Base-by-base conservation (phyloP, 2,888 invertebrate species). In the Brachylomia viminalis region DNA sequence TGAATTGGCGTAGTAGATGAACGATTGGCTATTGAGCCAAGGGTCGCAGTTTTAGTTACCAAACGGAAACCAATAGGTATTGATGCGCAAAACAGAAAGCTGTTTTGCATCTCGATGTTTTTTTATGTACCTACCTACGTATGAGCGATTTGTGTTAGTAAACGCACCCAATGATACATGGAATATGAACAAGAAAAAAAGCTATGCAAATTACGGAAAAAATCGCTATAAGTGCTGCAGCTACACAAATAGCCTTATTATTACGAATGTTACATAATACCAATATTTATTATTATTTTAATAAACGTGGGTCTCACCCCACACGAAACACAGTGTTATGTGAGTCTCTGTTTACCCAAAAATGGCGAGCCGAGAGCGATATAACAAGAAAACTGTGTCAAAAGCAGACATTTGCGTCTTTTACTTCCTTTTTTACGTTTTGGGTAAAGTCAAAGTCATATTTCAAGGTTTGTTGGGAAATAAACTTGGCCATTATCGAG, bases 351-450 rank as follows among this genome's bases (percentile, higher is more conserved):
- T 47, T 58, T 0, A 69, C 52, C 72, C 69, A 56, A 47, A 75
- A 58, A 75, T 56, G 80, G 68, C 30, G 10, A 79, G 76, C 2
- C 45, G 13, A 75, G 71, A 67, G 13, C 47, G 58, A 64, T 56
- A 76, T 64, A 54, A 69, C 17, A 42, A 7, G n/a, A 42, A 58
- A 86, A 67, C 77, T 86, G 59, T 83, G 86, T 86, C 81, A 86
- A 73, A 85, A 80, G 58, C 75, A 59, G 59, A 47, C 47, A 75
- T 64, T 80, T 72, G 62, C 67, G 30, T 78, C 2, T 30, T 59
- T 80, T 27, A 78, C 74, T 82, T 84, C 79, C 86, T 79, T 86
- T 83, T 82, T 75, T 61, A 74, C 62, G 6, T 80, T 82, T 87
- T 56, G 64, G 73, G 75, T 79, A 73, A 84, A 80, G 70, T 77